Percentiles rank a stretch among this genome's conserved stretches.
These are phyloP conservation scores for Trichomalopsis sarcophagae DNA, from an alignment of 1,140 invertebrate species.

Conservation along the genomic window DNA sequence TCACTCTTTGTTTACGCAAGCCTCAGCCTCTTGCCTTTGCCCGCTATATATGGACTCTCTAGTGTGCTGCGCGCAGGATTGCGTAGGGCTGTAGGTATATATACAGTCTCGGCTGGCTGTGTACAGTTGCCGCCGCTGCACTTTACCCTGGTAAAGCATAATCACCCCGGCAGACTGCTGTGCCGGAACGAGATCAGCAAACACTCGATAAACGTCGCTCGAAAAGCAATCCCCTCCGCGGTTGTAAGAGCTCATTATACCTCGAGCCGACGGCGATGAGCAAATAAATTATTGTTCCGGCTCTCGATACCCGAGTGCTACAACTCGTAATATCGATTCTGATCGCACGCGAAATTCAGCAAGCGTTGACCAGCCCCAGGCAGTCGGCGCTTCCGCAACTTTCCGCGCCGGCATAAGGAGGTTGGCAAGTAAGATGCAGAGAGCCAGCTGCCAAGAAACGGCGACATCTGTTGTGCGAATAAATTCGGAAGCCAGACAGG, in stretches of 20 bases:
- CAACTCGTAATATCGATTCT: neutral
- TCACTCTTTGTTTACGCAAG: neutral
- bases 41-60: neutral
- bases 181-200: constrained; percentile 53
- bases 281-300: constrained; percentile 17
- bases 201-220: constrained; percentile 49
- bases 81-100: neutral
- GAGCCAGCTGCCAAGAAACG: constrained; percentile 3
- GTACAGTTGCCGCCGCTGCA: constrained; percentile 19
- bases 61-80: neutral
- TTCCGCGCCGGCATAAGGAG: neutral
- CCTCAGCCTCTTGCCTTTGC: neutral
- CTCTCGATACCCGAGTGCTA: neutral
- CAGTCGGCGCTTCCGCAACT: neutral
- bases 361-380: neutral
- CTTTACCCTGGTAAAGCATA: constrained; percentile 60
- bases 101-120: neutral
- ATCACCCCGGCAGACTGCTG: constrained; percentile 55
- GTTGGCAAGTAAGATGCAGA: neutral
- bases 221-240: constrained; percentile 30
- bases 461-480: constrained; percentile 14
- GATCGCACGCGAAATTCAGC: neutral
- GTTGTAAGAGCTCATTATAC: constrained; percentile 30
- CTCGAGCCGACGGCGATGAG: neutral
- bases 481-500: constrained; percentile 8